These are phyloP conservation scores for Eristalinus sepulchralis DNA, from an alignment of 2,888 invertebrate species.

Conservation along the genomic window DNA sequence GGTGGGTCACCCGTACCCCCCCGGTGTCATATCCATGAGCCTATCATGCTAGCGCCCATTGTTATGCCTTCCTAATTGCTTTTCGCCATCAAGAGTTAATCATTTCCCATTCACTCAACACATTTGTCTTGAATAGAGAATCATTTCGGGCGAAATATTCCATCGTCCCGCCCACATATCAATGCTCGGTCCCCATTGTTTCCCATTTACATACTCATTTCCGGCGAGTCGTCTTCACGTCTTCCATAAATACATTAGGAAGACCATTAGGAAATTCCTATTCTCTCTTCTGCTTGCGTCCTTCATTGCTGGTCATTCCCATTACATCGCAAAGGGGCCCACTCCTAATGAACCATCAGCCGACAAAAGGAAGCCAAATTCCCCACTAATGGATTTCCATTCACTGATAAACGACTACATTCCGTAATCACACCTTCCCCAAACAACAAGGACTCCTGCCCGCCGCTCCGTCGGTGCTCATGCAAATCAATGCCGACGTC, in stretches of 20 bases:
- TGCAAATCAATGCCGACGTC: conserved; percentile 53
- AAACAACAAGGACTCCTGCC: not conserved
- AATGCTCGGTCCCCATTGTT: not conserved
- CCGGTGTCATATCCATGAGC: not conserved
- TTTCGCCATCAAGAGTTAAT: not conserved
- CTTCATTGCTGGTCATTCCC: conserved; percentile 31
- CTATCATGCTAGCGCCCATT: not conserved
- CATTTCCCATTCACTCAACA: not conserved
- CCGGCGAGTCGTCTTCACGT: not conserved
- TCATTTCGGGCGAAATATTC: not conserved
- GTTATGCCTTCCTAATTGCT: not conserved
- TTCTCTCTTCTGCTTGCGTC: not conserved
- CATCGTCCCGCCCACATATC: not conserved
- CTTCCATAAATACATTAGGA: not conserved
- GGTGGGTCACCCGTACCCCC: not conserved
- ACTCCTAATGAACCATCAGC: conserved; percentile 46
- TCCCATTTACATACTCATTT: not conserved
- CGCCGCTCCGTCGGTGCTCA: not conserved
- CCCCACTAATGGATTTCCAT: conserved; percentile 62
- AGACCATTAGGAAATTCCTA: conserved; percentile 17
- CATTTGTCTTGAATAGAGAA: not conserved
- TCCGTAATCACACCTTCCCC: conserved; percentile 14
- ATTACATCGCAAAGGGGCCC: not conserved
- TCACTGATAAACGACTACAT: conserved; percentile 46
- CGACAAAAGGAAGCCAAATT: conserved; percentile 47